phyloP scores from a whole-genome alignment of 2,888 invertebrate species.

The Philhelius pedissequus region DNA sequence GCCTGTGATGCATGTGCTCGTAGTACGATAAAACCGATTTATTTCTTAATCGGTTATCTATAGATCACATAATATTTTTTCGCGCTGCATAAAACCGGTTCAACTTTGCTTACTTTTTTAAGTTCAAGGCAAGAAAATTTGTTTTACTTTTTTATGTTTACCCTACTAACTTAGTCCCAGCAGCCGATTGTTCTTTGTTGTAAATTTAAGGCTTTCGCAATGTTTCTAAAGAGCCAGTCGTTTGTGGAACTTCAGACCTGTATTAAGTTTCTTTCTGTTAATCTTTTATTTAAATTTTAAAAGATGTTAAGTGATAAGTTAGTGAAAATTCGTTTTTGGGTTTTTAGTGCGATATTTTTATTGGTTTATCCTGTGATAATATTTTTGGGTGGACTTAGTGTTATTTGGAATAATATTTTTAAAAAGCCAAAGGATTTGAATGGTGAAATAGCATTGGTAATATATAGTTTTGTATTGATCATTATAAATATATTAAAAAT shows the following conservation, averaged over 20 bases:
- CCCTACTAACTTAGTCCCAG: no score
- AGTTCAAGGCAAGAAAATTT: no score
- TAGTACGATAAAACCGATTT: no score
- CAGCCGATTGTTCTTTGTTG: not conserved
- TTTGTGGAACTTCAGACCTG: not conserved
- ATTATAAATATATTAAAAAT: not conserved
- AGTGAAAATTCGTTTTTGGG: constrained; percentile 11
- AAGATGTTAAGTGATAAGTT: not conserved
- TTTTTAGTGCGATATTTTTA: not conserved
- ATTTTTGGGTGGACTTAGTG: not conserved
- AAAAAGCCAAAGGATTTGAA: not conserved
- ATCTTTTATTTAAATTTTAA: not conserved
- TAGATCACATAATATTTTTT: no score
- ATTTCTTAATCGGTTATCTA: no score
- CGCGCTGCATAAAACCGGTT: no score
- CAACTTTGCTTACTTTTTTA: no score
- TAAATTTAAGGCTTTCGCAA: not conserved
- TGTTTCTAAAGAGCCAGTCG: not conserved
- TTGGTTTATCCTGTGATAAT: not conserved
- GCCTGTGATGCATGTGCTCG: no score
- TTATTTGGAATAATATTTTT: not conserved
- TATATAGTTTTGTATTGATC: not conserved
- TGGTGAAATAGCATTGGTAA: constrained; percentile 30
- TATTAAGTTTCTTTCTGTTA: not conserved
- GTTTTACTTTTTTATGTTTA: no score